Base-by-base conservation (phyloP, 2,113 vertebrate genomes). In the Protobothrops mucrosquamatus region DNA sequence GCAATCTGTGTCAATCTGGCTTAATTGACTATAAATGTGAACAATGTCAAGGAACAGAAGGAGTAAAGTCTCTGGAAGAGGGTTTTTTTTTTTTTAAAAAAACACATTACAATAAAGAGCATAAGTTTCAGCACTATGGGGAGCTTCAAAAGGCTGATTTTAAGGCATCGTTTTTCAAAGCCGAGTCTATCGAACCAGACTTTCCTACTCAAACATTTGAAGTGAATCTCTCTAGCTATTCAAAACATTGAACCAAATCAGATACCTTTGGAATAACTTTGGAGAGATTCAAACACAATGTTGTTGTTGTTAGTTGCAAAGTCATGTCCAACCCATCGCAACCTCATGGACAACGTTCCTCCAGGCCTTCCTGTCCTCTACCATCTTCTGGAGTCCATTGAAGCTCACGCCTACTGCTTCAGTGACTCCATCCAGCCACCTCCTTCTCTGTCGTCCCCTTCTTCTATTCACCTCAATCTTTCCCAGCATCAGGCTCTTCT, bases 11-110 rank as follows among this genome's bases (percentile, higher is more conserved):
- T 51, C 12, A 64, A 92, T 95, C 87, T 93, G 85, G 96, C 94
- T 96, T 95, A 93, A 94, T 96, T 95, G 94, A 93, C 88, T 95
- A 87, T 90, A 96, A 95, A 93, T 96, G 96, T 95, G 52, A 92
- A 94, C 88, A 95, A 87, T 94, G 10, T 61, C 89, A 34, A 81
- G 93, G 64, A 85, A 93, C 61, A 85, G 48, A 88, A 52, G 94
- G 92, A 88, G 95, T 93, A 92, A 95, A 92, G 87, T 95, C 90
- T 93, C 95, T 81, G n/a, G 95, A 81, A 95, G 54, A 46, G 91
- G 93, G 94, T 92, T 91, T 89, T 89, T 89, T 89, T 61, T 59
- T 9, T 89, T 89, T 61, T 26, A 0, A 9, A 94, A 91, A 96
- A 94, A 93, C 6, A 59, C 90, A 95, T 93, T 93, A 95, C 91